Base-by-base conservation (phyloP, 2,888 invertebrate genomes). In the Athetis lepigone region DNA sequence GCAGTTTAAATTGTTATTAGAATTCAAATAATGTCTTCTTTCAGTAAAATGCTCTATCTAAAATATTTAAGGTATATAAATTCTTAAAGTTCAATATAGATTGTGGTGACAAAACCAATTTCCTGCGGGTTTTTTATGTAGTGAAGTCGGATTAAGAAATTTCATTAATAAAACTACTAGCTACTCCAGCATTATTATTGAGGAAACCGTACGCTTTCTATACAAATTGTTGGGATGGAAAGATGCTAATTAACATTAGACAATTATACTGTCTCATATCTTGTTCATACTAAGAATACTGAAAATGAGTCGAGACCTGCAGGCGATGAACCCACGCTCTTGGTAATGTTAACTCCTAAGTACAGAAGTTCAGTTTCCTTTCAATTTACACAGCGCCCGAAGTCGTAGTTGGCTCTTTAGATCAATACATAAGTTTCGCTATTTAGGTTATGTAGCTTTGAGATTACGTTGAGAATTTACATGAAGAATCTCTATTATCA, bases 21-120 rank as follows among this genome's bases (percentile, higher is more conserved):
- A n/a, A n/a, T n/a, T n/a, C n/a, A n/a, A n/a, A n/a, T n/a, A n/a
- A n/a, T n/a, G n/a, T n/a, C n/a, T n/a, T n/a, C n/a, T n/a, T n/a
- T n/a, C n/a, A n/a, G n/a, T n/a, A n/a, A n/a, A n/a, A n/a, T n/a
- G n/a, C n/a, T n/a, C n/a, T n/a, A n/a, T n/a, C n/a, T n/a, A n/a
- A n/a, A n/a, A n/a, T n/a, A n/a, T n/a, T n/a, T n/a, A n/a, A n/a
- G n/a, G n/a, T n/a, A n/a, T n/a, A n/a, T n/a, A n/a, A n/a, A n/a
- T n/a, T n/a, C n/a, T n/a, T n/a, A n/a, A n/a, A n/a, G n/a, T n/a
- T n/a, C 11, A 51, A 39, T 45, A 54, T 59, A 60, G 49, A n/a
- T n/a, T n/a, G 52, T 62, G 47, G 57, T 45, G 54, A 70, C 65
- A 64, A 67, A 71, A 73, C 43, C 62, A 73, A 73, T 70, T 74